These are phyloP conservation scores for Parascotia fuliginaria DNA, from an alignment of 2,888 invertebrate species.

Conservation along the genomic window DNA sequence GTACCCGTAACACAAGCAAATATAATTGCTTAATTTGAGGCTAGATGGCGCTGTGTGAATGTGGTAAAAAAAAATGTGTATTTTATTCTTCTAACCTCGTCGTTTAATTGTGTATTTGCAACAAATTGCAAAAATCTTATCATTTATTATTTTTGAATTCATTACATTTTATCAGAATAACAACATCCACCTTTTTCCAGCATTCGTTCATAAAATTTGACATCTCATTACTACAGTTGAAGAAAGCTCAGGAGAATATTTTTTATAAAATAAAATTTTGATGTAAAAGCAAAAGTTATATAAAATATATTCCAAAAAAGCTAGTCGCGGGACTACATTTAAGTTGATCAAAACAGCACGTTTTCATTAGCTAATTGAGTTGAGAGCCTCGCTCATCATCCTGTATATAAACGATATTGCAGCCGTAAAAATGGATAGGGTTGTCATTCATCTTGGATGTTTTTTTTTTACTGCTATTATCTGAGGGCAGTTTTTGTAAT, in stretches of 20 bases:
- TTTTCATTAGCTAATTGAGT: conserved; percentile 84
- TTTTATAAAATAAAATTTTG: neutral
- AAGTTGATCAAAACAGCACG: conserved; percentile 67
- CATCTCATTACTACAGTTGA: neutral
- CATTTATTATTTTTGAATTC: no score
- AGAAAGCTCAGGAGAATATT: neutral
- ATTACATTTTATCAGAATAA: no score
- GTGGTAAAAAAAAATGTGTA: no score
- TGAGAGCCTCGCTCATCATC: conserved; percentile 57
- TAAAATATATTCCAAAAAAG: conserved; percentile 39
- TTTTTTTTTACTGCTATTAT: conserved; percentile 17
- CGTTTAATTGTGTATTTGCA: no score
- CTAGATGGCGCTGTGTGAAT: no score
- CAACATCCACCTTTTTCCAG: no score
- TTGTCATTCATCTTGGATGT: conserved; percentile 32
- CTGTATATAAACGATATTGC: conserved; percentile 63
- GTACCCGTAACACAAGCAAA: no score
- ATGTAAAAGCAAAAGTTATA: conserved; percentile 7
- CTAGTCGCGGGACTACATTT: conserved; percentile 43
- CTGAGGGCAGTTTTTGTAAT: conserved; percentile 3
- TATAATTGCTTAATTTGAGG: no score
- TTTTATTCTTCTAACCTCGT: no score
- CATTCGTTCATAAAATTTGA: neutral
- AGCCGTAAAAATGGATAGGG: conserved; percentile 57
- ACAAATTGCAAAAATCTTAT: no score